Percentiles rank a stretch among this genome's conserved stretches.
Conservation (phyloP, 2,797 vertebrate species). For the Crenuchus spilurus region DNA sequence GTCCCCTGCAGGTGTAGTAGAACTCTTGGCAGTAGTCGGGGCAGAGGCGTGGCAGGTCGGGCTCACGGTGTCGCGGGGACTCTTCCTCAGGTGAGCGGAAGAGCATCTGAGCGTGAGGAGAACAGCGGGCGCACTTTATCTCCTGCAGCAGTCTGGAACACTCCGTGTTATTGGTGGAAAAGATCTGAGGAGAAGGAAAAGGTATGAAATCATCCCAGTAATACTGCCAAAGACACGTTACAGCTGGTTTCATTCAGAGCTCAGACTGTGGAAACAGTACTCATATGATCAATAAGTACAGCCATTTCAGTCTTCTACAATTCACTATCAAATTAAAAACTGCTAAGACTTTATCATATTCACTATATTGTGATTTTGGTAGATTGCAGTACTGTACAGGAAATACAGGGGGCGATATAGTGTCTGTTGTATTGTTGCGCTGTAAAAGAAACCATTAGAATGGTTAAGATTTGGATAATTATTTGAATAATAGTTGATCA, state of each 20-base stretch:
- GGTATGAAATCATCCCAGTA: conserved; percentile 30
- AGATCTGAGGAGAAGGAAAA: conserved; percentile 82
- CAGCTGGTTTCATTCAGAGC: neutral
- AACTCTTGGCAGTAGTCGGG: conserved; percentile 97
- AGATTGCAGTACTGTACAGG: no score
- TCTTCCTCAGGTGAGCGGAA: conserved; percentile 88
- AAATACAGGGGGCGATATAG: no score
- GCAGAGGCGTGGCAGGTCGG: conserved; percentile 91
- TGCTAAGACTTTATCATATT: no score
- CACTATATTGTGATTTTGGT: no score
- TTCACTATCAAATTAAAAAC: neutral
- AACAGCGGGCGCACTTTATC: conserved; percentile 96
- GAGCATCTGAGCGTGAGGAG: conserved; percentile 94
- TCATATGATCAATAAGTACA: neutral
- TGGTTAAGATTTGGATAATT: no score
- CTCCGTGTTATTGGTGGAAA: conserved; percentile 97
- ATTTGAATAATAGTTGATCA: no score
- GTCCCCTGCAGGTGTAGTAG: conserved; percentile 96
- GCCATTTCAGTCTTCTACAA: neutral
- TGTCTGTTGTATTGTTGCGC: no score
- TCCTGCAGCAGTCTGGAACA: conserved; percentile 96
- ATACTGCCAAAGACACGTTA: neutral
- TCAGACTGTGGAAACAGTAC: neutral
- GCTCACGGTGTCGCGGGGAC: conserved; percentile 85
- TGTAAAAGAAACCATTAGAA: no score